Base-by-base conservation (phyloP, 2,797 vertebrate species). In the Pangasius macronema region DNA sequence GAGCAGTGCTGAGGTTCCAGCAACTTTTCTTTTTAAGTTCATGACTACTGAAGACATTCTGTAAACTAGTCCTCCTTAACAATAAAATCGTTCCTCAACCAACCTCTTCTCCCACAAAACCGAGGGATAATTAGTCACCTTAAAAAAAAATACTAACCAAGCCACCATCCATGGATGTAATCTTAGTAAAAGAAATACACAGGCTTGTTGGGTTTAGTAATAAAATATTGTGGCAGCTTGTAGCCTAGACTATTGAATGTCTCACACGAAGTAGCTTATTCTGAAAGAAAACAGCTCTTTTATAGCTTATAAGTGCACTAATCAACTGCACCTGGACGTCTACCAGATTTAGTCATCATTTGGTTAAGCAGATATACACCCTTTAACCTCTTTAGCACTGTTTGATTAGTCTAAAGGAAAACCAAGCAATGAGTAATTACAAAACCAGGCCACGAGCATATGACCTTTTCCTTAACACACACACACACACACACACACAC, bases 391-490 rank as follows among this genome's bases (percentile, higher is more conserved):
- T 81, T n/a, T 80, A 53, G 18, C 49, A 55, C 61, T n/a, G 81
- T 80, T 70, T 84, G 36, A 67, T 82, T 79, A 82, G 72, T 84
- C 77, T 86, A 68, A 84, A 77, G 53, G n/a, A n/a, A 85, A 87
- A 85, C 68, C 72, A 83, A 90, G 88, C 88, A n/a, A 76, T 83
- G 72, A 89, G 86, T 87, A 85, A 90, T 85, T 59, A 75, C 14
- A 53, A 87, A 84, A 86, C 59, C 83, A 82, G 87, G 63, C 72
- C 77, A 63, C 18, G 59, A 87, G 72, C 70, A 85, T 65, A 84
- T 72, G 81, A 86, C 72, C 86, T 83, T 81, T 73, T 63, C 68
- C 76, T 91, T 80, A 82, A 53, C 68, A 18, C 83, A 85, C 10
- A 82, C 8, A 46, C 68, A 75, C 22, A 70, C 67, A 73, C 8